A percentile compares a stretch with the other conserved stretches of the same genome.
phyloP scores from a whole-genome alignment of 2,113 vertebrate species.

The Lepidothrix coronata region DNA sequence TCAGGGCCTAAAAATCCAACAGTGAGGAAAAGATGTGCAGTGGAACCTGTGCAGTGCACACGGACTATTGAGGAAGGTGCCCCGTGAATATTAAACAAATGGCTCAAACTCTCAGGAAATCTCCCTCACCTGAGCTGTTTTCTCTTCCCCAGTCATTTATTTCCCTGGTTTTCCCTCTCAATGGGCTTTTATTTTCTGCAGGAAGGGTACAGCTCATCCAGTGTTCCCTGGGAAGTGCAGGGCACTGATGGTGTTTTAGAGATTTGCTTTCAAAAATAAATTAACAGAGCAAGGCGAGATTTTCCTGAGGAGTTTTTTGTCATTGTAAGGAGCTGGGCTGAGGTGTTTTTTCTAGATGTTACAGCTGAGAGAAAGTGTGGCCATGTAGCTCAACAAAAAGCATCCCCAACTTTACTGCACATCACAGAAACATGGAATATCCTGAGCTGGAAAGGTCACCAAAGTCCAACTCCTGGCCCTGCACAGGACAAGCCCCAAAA shows the following conservation, averaged over 20 bases:
- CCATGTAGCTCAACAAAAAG: not conserved
- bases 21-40: not conserved
- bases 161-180: not conserved
- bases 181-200: not conserved
- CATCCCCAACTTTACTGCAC: not conserved
- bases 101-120: not conserved
- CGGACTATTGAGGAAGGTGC: not conserved
- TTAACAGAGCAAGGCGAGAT: not conserved
- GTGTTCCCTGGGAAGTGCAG: not conserved
- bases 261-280: not conserved
- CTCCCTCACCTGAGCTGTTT: not conserved
- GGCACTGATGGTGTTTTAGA: not conserved
- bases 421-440: not conserved
- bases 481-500: not conserved
- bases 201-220: not conserved
- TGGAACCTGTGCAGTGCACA: not conserved
- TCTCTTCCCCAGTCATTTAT: not conserved
- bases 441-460: not conserved
- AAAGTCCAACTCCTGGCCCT: not conserved
- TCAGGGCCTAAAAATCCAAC: not conserved
- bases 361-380: not conserved
- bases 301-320: not conserved
- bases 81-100: not conserved
- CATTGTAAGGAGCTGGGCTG: not conserved
- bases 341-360: not conserved